Base-by-base conservation (phyloP, 1,140 invertebrate species). In the Drosophila micromelanica region DNA sequence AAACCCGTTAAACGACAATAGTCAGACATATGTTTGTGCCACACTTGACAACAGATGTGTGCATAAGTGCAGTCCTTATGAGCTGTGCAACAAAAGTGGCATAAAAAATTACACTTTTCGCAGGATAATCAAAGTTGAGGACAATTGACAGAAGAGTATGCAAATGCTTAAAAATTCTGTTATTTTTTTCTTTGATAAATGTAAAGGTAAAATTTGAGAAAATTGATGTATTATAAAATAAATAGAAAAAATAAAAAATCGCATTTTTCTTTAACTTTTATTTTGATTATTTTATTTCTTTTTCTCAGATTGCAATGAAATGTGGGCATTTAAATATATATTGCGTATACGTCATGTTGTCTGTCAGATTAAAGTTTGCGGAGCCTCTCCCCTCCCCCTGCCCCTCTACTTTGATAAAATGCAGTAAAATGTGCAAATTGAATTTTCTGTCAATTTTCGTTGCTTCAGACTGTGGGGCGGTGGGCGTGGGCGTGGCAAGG, bases 341-440 rank as follows among this genome's bases (percentile, higher is more conserved):
- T 76, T 79, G 60, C 71, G 56, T 52, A 80, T 75, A 67, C 69
- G 62, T 30, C 65, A 12, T 68, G 71, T 86, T 78, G 70, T 30
- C 56, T 75, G 81, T 48, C 78, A 67, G 20, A 74, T 87, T 87
- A 45, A 80, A 65, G 80, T 63, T 61, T 27, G n/a, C 3, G 13
- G 5, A 23, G 32, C 6, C 7, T 15, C 35, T 3, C 23, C 1
- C 12, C 37, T 15, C 5, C 11, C 23, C n/a, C 23, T 4, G 7
- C n/a, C 6, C 13, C 17, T 35, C 27, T 35, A 40, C 75, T 55
- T 70, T 78, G 67, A 77, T 59, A 73, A 80, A 80, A 62, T 85
- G 82, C 82, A 86, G 75, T 67, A 86, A 86, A 76, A 86, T 87
- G 82, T 86, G 84, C 75, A 86, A 86, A 87, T 87, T 86, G 45